Evolutionary conservation across 2,113 vertebrate genomes (phyloP), one percentile per base, ranked within the genome.

Genomic region (Hippotragus niger): DNA sequence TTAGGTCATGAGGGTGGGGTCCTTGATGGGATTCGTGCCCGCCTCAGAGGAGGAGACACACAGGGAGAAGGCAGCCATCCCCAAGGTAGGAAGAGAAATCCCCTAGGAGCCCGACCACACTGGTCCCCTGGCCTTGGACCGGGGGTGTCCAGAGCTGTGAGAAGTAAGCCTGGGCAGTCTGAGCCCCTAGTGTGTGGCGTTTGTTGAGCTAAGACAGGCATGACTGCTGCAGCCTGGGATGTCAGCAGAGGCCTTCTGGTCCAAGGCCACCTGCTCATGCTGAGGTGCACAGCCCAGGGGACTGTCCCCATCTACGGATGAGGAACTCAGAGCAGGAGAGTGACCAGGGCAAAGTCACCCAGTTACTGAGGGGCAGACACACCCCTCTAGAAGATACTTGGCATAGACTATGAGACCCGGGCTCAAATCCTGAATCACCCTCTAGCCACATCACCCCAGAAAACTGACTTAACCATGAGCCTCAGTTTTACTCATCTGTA

Each of bases 61-160:
- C 45, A 50, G 45, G 19, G 4, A 87, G 40, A 11, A 36, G 45
- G 23, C 7, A 3, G 33, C 45, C 60, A 5, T 25, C 3, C 43
- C 45, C 19, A 0, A 0, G 43, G 29, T 13, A 50, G 85, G 43
- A n/a, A 7, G 17, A 87, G 57, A 85, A 45, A 33, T 36, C 12
- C 29, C 15, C 86, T 17, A 16, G 45, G 2, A 52, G 7, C 60
- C 45, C 5, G 0, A 15, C 9, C 45, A 9, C 0, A 1, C 85
- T 27, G 31, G 13, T 14, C 33, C 55, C 43, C 43, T 16, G 10
- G 7, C 2, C 43, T 23, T 2, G 58, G 58, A 47, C 86, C 9
- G 0, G 45, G 31, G 13, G 53, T 52, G 31, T 64, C 43, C 86
- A 27, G 45, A 16, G 50, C 45, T 50, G 45, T 27, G 60, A 52